A percentile compares a stretch with the other conserved stretches of the same genome.
Conservation (phyloP, 1,140 invertebrate genomes). For the Littorina saxatilis region DNA sequence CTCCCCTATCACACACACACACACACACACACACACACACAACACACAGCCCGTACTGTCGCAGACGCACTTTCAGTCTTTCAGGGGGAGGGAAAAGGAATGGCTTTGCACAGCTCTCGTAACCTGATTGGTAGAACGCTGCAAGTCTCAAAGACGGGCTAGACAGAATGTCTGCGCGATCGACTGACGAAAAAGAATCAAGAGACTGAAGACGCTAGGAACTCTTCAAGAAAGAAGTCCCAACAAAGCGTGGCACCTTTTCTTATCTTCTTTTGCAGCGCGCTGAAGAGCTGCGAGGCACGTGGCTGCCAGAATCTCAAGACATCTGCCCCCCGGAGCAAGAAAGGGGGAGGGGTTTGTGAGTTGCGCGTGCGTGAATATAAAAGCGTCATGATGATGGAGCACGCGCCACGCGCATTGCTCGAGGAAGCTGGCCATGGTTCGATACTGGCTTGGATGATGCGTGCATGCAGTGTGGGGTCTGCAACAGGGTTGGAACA, state of each 20-base stretch:
- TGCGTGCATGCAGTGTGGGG: no score
- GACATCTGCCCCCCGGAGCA: conserved; percentile 8
- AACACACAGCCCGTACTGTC: background rate
- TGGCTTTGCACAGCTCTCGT: background rate
- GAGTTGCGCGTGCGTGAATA: conserved; percentile 30
- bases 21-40: background rate
- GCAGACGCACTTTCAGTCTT: no score
- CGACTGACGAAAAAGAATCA: background rate
- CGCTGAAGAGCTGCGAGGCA: background rate
- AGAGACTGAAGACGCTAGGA: background rate
- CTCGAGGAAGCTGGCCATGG: background rate
- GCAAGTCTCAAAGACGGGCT: no score
- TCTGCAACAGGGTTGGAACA: no score
- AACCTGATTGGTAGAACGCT: background rate
- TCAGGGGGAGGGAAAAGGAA: no score
- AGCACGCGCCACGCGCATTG: conserved; percentile 23
- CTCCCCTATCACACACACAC: no score
- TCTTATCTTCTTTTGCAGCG: conserved; percentile 6
- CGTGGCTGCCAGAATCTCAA: background rate
- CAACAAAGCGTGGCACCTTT: conserved; percentile 6
- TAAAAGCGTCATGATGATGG: conserved; percentile 2
- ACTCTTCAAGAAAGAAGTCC: background rate
- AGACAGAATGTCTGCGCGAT: no score
- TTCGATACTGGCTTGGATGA: no score
- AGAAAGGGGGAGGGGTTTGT: background rate